Evolutionary conservation across 1,140 invertebrate species (phyloP), one percentile per base, ranked within the genome.

Genomic region (Formica selysi): DNA sequence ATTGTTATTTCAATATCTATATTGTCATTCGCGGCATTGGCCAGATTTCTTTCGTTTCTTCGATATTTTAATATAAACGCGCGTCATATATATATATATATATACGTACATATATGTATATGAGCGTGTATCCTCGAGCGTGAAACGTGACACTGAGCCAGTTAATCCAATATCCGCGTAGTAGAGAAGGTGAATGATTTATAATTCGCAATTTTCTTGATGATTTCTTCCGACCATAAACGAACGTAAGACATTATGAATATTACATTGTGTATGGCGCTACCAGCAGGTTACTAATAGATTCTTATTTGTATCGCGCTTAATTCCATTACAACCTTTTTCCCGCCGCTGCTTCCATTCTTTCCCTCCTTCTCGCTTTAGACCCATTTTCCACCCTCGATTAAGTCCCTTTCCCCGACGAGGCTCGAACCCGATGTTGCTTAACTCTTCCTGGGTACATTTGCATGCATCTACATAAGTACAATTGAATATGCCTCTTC

Each of bases 241-340:
- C 91, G 91, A 89, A 76, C 81, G 86, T 81, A 87, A 79, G 70
- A 54, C 81, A 70, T 68, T 89, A 93, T 93, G 92, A 93, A 93
- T 93, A 93, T 93, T 93, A 91, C 92, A 93, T 93, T 90, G 87
- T 92, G 84, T 91, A 92, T 86, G 71, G 86, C 85, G 84, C 81
- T 11, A 78, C 76, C 86, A 85, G 76, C 84, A 86, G 26, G 88
- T 87, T 76, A 76, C 81, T 85, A 76, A 79, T 86, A 88, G 79
- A 89, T 86, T 90, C 81, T 87, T 76, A 73, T 87, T 89, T 90
- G 89, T 90, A 93, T 92, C 87, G 88, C 85, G 86, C 89, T 92
- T 93, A 93, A 92, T 93, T 92, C 90, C 88, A 87, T 92, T 78
- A 90, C 89, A 80, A 76, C 74, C 41, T 85, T 83, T 91, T 83